Evolutionary conservation across 2,888 invertebrate species (phyloP), one percentile per base, ranked within the genome.

Genomic region (Oligia fasciuncula): DNA sequence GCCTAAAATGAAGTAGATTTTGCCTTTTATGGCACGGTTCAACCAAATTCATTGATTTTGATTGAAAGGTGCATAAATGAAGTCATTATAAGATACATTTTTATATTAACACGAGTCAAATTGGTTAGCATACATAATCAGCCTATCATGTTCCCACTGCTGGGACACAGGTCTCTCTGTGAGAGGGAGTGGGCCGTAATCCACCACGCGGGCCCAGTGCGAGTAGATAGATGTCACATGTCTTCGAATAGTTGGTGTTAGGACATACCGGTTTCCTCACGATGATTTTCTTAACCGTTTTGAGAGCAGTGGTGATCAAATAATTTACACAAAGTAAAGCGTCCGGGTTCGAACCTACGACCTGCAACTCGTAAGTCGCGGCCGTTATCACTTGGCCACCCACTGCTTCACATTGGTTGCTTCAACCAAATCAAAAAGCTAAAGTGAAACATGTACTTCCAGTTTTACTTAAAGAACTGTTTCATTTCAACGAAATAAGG

Each of bases 401-500:
- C 9, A 23, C 23, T 23, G 23, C 23, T 23, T 6, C 23, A 23
- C 17, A 77, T 57, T 65, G 14, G 54, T 23, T 43, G 17, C 8
- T 79, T 35, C 13, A 49, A 51, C 43, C 23, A 67, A 60, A 60
- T 67, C 3, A 40, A 65, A 72, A 43, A 29, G 35, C 1, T 13
- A 63, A 54, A 65, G 5, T 46, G 35, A 19, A 65, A 1, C 73
- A 23, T 57, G 17, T 40, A 49, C 43, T 51, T 51, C 17, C 49
- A 23, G 29, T 29, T 43, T 43, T 75, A 67, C 57, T 73, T 67
- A 49, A 75, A 65, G 54, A 65, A 71, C 51, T 70, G 69, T 73
- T 82, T 71, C 71, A 81, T 65, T 71, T 46, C 73, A 76, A 82
- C 67, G 70, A 65, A 46, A 78, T 78, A 62, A 76, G 83, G 76